Conservation (phyloP, 2,113 vertebrate species). For the Hippocampus abdominalis region DNA sequence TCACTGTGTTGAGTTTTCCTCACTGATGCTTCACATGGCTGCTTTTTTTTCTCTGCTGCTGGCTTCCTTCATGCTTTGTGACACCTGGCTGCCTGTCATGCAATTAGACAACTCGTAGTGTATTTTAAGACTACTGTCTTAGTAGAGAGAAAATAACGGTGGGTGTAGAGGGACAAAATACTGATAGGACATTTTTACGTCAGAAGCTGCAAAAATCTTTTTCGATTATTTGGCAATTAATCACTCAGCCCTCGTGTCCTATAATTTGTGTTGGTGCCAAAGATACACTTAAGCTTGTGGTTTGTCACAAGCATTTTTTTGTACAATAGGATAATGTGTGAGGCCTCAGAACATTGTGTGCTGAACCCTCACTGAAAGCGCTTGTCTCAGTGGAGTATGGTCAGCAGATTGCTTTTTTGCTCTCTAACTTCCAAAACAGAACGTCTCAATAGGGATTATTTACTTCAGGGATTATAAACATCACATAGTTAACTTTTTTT, state of each 20-base stretch:
- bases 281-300: neutral
- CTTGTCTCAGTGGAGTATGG: slow-evolving; percentile 8
- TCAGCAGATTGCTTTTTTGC: slow-evolving; percentile 15
- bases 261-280: too few relatives aligned
- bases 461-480: too few relatives aligned
- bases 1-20: neutral
- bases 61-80: neutral
- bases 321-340: neutral
- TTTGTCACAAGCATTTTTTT: neutral
- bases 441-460: too few relatives aligned
- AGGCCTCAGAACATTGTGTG: slow-evolving; percentile 7
- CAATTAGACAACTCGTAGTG: neutral
- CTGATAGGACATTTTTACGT: too few relatives aligned
- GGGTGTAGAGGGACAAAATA: too few relatives aligned
- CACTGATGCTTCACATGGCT: neutral
- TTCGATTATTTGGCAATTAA: too few relatives aligned
- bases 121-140: neutral
- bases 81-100: neutral
- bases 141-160: too few relatives aligned
- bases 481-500: too few relatives aligned
- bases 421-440: neutral
- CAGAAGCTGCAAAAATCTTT: too few relatives aligned
- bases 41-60: too few relatives aligned
- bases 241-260: too few relatives aligned
- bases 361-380: neutral